Percentiles rank a stretch among this genome's conserved stretches.
Evolutionary conservation across 2,113 vertebrate species (phyloP).

Genomic region (Ophthalmolycus amberensis): DNA sequence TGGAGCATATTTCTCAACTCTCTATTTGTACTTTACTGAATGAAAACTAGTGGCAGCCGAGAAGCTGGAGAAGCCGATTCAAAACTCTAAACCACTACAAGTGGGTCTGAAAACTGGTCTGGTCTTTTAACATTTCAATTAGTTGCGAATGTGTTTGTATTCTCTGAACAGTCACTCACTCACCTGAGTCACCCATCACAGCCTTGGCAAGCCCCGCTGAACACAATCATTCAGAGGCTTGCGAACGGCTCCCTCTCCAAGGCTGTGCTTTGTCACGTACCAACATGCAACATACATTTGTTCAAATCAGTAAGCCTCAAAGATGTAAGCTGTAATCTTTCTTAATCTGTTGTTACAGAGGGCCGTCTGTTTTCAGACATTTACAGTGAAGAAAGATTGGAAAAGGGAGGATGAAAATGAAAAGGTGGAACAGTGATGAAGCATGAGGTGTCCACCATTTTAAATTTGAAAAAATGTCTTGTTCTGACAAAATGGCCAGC

Average conservation of each 20-base stretch:
- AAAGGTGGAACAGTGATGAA: slow-evolving; percentile 8
- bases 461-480: neutral
- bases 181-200: slow-evolving; percentile 35
- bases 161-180: slow-evolving; percentile 20
- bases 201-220: slow-evolving; percentile 52
- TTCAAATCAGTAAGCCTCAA: slow-evolving; percentile 49
- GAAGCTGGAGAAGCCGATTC: neutral
- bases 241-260: slow-evolving; percentile 31
- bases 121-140: slow-evolving; percentile 1
- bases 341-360: slow-evolving; percentile 52
- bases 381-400: slow-evolving; percentile 35
- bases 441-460: neutral
- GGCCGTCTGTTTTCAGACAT: slow-evolving; percentile 21
- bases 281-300: slow-evolving; percentile 58
- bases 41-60: neutral
- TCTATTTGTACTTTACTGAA: neutral
- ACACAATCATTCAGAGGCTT: slow-evolving; percentile 50
- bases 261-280: slow-evolving; percentile 46
- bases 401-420: slow-evolving; percentile 21
- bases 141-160: slow-evolving; percentile 18
- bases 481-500: neutral
- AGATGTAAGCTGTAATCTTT: slow-evolving; percentile 58
- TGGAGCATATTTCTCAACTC: neutral
- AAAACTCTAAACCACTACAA: neutral
- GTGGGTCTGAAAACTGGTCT: neutral